Percentiles rank a stretch among this genome's conserved stretches.
These are phyloP conservation scores for Noctua janthina DNA, from an alignment of 2,888 invertebrate species.

Conservation along the genomic window DNA sequence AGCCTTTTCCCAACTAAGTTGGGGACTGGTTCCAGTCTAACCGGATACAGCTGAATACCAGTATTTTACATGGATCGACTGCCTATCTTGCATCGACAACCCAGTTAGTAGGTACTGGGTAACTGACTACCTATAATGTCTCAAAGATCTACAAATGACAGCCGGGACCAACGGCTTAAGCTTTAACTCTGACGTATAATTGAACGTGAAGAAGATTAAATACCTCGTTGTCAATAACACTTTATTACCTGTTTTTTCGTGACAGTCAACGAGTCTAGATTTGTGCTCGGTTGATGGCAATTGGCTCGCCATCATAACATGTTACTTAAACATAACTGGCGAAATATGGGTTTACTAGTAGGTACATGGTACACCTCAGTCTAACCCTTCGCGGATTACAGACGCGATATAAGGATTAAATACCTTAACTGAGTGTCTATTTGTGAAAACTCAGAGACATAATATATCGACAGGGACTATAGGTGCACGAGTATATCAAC, in stretches of 20 bases:
- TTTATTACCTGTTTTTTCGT: neutral
- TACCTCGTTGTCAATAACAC: neutral
- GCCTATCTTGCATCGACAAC: neutral
- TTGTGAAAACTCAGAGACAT: neutral
- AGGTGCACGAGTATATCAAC: neutral
- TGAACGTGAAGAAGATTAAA: neutral
- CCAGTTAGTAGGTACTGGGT: neutral
- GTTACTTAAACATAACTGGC: neutral
- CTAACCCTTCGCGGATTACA: neutral
- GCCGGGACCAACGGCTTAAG: neutral
- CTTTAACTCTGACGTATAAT: neutral
- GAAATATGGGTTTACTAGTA: neutral
- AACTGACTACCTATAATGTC: neutral
- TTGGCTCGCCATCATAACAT: neutral
- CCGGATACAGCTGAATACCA: neutral
- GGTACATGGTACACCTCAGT: neutral
- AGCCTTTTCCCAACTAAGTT: neutral
- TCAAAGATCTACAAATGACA: neutral
- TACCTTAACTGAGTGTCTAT: neutral
- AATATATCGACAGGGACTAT: neutral
- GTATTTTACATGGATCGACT: neutral
- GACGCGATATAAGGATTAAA: neutral
- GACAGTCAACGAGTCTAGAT: neutral
- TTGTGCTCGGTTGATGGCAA: neutral
- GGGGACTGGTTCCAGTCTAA: neutral